These are phyloP conservation scores for Danaus melanippus DNA, from an alignment of 1,140 invertebrate genomes.

Conservation along the genomic window DNA sequence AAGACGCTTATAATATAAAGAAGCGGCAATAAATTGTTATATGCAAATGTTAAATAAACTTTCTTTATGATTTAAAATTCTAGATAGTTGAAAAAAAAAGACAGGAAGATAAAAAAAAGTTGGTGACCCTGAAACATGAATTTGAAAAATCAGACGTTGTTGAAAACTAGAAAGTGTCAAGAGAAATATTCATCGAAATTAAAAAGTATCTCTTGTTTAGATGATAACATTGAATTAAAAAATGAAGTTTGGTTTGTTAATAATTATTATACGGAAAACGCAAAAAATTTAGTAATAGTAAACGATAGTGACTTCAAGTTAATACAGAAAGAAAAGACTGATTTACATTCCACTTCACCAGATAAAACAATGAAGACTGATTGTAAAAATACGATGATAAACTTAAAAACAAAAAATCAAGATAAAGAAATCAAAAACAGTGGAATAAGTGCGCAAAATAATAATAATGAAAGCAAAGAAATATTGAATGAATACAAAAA, in stretches of 20 bases:
- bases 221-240: conserved; percentile 9
- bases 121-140: conserved; percentile 30
- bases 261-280: conserved; percentile 17
- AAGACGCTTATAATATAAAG: no score
- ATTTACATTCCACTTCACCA: not conserved
- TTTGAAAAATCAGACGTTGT: conserved; percentile 35
- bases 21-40: no score
- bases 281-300: conserved; percentile 33
- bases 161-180: conserved; percentile 28
- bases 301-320: conserved; percentile 40
- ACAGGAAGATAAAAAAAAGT: conserved; percentile 36
- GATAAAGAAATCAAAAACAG: conserved; percentile 1
- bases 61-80: conserved; percentile 6
- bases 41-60: no score
- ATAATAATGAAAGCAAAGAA: not conserved
- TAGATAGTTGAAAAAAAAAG: conserved; percentile 18
- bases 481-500: conserved; percentile 16
- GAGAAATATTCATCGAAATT: not conserved
- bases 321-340: conserved; percentile 12
- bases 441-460: not conserved
- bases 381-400: no score
- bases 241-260: conserved; percentile 12
- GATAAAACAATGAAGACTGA: no score
- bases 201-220: conserved; percentile 3
- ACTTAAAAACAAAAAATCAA: not conserved